Conservation (phyloP, 2,113 vertebrate species). For the Oophaga pumilio region DNA sequence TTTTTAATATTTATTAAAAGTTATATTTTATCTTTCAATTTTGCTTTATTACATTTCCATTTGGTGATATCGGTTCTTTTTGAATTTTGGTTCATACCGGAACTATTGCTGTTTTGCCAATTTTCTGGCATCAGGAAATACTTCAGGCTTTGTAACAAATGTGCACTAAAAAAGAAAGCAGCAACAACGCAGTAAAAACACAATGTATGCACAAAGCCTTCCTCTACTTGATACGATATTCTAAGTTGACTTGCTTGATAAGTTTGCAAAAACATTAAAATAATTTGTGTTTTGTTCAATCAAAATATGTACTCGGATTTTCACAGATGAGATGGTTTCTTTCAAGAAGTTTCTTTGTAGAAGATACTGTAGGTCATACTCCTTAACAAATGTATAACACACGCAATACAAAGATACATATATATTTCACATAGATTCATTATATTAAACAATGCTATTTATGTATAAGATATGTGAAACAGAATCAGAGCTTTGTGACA, state of each 20-base stretch:
- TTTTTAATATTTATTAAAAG: no score
- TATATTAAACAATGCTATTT: slow-evolving; percentile 1
- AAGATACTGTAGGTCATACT: not conserved
- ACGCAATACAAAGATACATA: not conserved
- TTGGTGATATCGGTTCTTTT: no score
- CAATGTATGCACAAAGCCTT: no score
- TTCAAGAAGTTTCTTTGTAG: not conserved
- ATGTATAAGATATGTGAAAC: slow-evolving; percentile 11
- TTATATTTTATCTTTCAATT: no score
- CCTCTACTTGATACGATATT: no score
- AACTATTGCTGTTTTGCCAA: no score
- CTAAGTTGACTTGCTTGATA: not conserved
- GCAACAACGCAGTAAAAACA: no score
- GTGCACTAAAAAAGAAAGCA: no score
- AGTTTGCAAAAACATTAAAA: not conserved
- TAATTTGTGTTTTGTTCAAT: not conserved
- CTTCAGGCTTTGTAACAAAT: no score
- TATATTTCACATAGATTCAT: not conserved
- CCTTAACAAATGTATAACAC: not conserved
- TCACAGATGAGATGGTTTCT: not conserved
- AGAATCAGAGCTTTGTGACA: slow-evolving; percentile 23
- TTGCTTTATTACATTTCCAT: no score
- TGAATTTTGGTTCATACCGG: no score
- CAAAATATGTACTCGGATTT: not conserved
- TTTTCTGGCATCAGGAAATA: no score